Percentiles rank a stretch among this genome's conserved stretches.
Evolutionary conservation across 2,797 vertebrate genomes (phyloP).

Genomic region (Petrocephalus sullivani): DNA sequence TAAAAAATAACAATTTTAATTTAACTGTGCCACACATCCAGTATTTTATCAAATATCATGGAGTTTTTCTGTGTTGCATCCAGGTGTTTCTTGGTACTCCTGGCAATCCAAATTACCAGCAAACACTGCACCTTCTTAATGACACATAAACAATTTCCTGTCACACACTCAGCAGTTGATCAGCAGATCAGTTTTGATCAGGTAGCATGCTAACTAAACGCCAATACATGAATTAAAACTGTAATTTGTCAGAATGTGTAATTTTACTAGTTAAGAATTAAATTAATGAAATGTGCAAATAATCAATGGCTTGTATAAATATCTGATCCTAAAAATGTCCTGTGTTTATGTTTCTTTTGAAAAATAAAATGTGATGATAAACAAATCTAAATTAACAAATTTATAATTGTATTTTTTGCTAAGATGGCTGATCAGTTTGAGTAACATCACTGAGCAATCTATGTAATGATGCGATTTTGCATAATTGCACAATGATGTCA

Average conservation of each 20-base stretch:
- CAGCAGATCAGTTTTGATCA: not conserved
- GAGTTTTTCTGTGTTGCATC: not conserved
- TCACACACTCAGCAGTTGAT: not conserved
- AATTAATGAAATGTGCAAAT: not conserved
- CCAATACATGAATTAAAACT: not conserved
- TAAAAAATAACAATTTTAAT: not conserved
- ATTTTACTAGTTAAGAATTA: not conserved
- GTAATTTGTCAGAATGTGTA: not conserved
- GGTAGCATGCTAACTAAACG: not conserved
- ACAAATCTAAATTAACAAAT: not conserved
- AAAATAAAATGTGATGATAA: not conserved
- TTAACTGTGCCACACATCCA: not conserved
- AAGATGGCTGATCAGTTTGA: not conserved
- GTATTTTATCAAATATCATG: not conserved
- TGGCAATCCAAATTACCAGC: not conserved
- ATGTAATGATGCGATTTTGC: not conserved
- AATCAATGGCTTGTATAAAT: not conserved
- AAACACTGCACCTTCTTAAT: not conserved
- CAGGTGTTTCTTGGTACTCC: not conserved
- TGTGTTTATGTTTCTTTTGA: not conserved
- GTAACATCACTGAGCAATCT: not conserved
- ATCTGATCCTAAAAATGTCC: not conserved
- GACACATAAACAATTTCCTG: not conserved
- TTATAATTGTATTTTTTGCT: not conserved
- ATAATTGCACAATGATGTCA: not conserved